Percentiles rank a stretch among this genome's conserved stretches.
phyloP scores from a whole-genome alignment of 2,797 vertebrate species.

The Sebastes paucispinis region DNA sequence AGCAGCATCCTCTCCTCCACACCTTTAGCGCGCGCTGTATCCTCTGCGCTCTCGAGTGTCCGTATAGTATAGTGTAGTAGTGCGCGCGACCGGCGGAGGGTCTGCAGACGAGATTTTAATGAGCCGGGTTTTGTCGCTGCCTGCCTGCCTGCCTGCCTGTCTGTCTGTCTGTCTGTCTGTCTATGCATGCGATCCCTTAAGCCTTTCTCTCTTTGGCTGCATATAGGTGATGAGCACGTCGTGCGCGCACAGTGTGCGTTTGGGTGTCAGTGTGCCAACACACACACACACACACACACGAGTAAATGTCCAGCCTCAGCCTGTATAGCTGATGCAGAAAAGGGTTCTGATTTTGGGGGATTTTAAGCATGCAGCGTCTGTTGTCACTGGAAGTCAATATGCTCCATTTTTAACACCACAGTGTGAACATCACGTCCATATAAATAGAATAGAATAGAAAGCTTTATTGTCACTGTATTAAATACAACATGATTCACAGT shows the following conservation, averaged over 20 bases:
- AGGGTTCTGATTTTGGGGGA: conserved; percentile 11
- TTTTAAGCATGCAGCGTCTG: conserved; percentile 51
- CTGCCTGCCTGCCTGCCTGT: not conserved
- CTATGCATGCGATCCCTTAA: conserved; percentile 31
- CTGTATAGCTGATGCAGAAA: conserved; percentile 16
- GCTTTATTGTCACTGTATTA: too few species aligned
- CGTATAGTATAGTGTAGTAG: conserved; percentile 40
- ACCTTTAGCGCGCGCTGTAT: conserved; percentile 53
- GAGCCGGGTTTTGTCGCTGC: conserved; percentile 40
- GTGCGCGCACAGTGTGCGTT: conserved; percentile 24
- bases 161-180: not conserved
- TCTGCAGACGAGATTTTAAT: conserved; percentile 63
- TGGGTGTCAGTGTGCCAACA: conserved; percentile 47
- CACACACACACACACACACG: not conserved
- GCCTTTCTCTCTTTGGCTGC: conserved; percentile 31
- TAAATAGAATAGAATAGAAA: too few species aligned
- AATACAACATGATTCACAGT: too few species aligned
- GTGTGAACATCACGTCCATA: not conserved
- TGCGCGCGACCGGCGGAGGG: conserved; percentile 64
- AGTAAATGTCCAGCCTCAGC: conserved; percentile 13
- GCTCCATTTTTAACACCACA: conserved; percentile 55
- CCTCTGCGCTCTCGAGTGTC: conserved; percentile 32
- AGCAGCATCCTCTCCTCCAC: conserved; percentile 42
- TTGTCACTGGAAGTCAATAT: conserved; percentile 63
- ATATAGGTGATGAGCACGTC: not conserved